Evolutionary conservation across 2,888 invertebrate genomes (phyloP), one percentile per base, ranked within the genome.

Genomic region (Augochlorella aurata): DNA sequence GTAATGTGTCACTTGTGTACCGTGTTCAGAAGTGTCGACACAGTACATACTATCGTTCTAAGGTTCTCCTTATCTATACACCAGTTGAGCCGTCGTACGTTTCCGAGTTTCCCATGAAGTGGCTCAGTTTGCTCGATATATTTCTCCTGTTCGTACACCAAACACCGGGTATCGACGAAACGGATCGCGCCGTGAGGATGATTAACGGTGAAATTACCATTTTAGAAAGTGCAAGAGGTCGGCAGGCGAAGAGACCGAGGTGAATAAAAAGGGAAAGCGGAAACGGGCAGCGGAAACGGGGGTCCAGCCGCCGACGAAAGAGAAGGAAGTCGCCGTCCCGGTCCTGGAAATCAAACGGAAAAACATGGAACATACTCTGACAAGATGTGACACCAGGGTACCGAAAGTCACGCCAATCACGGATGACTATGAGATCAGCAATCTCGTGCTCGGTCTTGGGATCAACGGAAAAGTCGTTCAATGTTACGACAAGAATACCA

Each of bases 391-490:
- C 74, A 77, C 86, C n/a, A 90, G 94, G 47, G 89, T 93, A 61
- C 96, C 97, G 61, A 98, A 98, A 95, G 95, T 96, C 89, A 96
- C 96, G 74, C 96, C 97, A 67, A 97, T 99, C 88, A 96, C 96
- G 70, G 97, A 98, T 84, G 98, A 99, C 94, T 99, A 98, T 94
- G 97, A 97, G 93, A 97, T 99, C 91, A 97, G 98, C 52, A 97
- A 97, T 92, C 97, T 97, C 84, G 99, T 99, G 65, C 95, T 99
- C 82, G 99, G 99, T 66, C 95, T 99, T 84, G 99, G 99, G 16
- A 99, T 99, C 89, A 99, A 99, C 94, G 99, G 99, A 84, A 99
- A 99, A 96, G 99, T 99, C 74, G 97, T 99, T 24, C 98, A 99
- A 94, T 99, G 99, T 94, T 97, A 96, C 91, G 96, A 96, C 83